Conservation (phyloP, 2,797 vertebrate species). For the Sebastiscus tertius region DNA sequence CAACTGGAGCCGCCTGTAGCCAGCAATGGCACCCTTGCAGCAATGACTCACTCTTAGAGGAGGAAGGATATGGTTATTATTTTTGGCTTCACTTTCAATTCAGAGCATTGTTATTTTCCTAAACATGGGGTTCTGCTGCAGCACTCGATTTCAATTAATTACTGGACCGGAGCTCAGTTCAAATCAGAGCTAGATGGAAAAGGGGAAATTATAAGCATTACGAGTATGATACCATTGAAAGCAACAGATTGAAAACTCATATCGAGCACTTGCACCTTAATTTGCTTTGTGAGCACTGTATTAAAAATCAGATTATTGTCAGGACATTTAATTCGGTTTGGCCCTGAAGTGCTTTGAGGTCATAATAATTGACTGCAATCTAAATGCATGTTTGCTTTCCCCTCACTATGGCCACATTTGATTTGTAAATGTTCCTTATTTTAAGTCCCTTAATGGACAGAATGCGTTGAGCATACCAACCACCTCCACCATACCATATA, state of each 20-base stretch:
- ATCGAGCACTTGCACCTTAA: background rate
- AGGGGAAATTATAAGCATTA: background rate
- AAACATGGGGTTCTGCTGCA: background rate
- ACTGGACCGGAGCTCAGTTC: background rate
- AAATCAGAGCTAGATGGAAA: background rate
- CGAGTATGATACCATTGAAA: conserved; percentile 58
- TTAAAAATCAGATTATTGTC: conserved; percentile 4
- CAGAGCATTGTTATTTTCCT: background rate
- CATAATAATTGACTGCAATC: conserved; percentile 39
- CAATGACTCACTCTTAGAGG: background rate
- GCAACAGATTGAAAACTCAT: conserved; percentile 47
- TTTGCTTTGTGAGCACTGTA: conserved; percentile 26
- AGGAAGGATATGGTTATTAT: background rate
- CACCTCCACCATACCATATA: conserved; percentile 22
- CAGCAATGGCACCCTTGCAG: background rate
- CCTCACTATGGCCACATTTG: conserved; percentile 36
- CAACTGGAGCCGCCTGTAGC: background rate
- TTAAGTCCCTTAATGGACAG: conserved; percentile 32
- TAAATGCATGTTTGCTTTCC: conserved; percentile 71
- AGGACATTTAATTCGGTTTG: conserved; percentile 33
- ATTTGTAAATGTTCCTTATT: conserved; percentile 42
- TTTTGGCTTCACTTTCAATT: background rate
- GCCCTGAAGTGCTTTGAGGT: conserved; percentile 33
- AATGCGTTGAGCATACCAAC: conserved; percentile 52
- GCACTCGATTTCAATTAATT: background rate